These are phyloP conservation scores for Oplegnathus fasciatus DNA, from an alignment of 2,113 vertebrate species.

Conservation along the genomic window DNA sequence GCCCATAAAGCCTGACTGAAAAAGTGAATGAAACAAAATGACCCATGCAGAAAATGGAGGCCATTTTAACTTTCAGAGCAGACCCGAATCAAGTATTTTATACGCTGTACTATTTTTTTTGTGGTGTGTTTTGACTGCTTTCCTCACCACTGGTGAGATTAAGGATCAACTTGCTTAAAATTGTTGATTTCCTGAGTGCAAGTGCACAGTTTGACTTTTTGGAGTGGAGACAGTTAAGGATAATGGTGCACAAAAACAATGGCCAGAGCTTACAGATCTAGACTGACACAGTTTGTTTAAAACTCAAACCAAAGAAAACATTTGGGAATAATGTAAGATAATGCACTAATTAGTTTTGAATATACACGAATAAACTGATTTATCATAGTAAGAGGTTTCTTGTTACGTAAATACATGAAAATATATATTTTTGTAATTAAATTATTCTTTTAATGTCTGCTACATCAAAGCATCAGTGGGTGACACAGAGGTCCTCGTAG, in stretches of 20 bases:
- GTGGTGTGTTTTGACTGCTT: neutral
- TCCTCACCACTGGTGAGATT: neutral
- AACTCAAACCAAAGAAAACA: neutral
- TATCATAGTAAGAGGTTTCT: neutral
- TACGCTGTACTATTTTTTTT: neutral
- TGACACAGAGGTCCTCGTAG: slow-evolving; percentile 32
- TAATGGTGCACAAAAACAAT: neutral
- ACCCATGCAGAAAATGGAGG: slow-evolving; percentile 9
- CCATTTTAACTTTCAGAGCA: neutral
- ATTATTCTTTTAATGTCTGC: neutral
- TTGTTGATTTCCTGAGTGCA: neutral
- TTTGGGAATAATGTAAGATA: neutral
- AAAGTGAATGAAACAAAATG: slow-evolving; percentile 24
- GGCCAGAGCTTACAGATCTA: neutral
- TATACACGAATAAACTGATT: neutral
- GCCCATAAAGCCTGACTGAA: slow-evolving; percentile 15
- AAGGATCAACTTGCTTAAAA: neutral
- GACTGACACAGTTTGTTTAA: slow-evolving; percentile 3
- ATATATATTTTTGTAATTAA: slow-evolving; percentile 8
- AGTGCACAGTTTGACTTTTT: neutral
- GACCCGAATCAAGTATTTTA: neutral
- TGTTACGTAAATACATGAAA: neutral
- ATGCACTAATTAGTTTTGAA: too few species aligned
- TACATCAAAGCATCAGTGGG: slow-evolving; percentile 45
- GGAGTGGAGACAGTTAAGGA: neutral